These are phyloP conservation scores for Caenorhabditis sp. DNA, from an alignment of 2,888 invertebrate species.

Conservation along the genomic window DNA sequence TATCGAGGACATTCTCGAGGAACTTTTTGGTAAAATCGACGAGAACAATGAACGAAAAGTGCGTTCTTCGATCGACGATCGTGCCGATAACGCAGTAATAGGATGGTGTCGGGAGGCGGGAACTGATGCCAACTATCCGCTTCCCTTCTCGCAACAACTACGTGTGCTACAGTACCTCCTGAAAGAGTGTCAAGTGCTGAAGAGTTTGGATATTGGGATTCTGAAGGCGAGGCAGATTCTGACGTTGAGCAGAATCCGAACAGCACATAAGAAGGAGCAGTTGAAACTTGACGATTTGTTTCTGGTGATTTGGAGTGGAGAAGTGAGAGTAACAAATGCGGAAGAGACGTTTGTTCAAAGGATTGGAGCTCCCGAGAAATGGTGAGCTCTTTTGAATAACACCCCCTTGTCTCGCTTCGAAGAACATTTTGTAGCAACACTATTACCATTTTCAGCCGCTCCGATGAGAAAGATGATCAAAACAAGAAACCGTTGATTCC, in stretches of 20 bases:
- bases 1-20: conserved; percentile 62
- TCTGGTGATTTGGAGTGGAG: conserved; percentile 37
- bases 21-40: conserved; percentile 64
- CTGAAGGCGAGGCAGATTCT: conserved; percentile 31
- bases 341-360: conserved; percentile 9
- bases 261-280: background rate
- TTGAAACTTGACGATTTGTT: background rate
- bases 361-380: background rate
- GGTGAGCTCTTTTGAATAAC: background rate
- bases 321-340: conserved; percentile 1
- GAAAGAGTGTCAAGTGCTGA: conserved; percentile 49
- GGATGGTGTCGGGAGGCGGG: conserved; percentile 65
- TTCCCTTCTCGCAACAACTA: conserved; percentile 54
- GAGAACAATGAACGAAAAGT: conserved; percentile 28
- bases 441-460: conserved; percentile 3
- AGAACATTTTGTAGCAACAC: no score
- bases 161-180: conserved; percentile 48
- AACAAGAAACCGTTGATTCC: conserved; percentile 5
- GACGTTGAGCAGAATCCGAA: conserved; percentile 27
- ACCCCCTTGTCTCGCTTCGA: background rate
- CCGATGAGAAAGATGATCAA: background rate
- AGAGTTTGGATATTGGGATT: conserved; percentile 38
- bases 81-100: conserved; percentile 54
- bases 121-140: conserved; percentile 46
- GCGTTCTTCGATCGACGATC: conserved; percentile 40